Base-by-base conservation (phyloP, 2,888 invertebrate species). In the Lymantria monacha region DNA sequence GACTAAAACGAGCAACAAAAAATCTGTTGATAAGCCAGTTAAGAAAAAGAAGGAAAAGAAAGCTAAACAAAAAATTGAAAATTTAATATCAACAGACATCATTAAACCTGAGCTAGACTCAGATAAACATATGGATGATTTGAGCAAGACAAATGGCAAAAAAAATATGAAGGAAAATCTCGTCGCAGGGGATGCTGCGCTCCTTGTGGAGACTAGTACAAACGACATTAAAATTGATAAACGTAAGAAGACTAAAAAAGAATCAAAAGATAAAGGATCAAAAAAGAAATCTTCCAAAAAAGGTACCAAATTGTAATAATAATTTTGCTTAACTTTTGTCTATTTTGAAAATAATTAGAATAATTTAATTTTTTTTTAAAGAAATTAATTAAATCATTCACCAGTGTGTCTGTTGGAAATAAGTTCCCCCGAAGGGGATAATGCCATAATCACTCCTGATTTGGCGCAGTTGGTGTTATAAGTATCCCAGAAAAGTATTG, bases 211-310 rank as follows among this genome's bases (percentile, higher is more conserved):
- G 51, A 48, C 56, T 33, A 56, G 44, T 42, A 64, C 61, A 51
- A 81, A 79, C 69, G 71, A 79, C 55, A 81, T 76, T 70, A 92
- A 86, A 81, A 89, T 86, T 87, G 87, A 90, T 61, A 91, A 91
- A 76, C 86, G 81, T 67, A 92, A 87, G 78, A 91, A 88, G 76
- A 71, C 83, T 11, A 91, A 90, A 73, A 92, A 89, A 61, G 88
- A 86, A 53, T 53, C 78, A 9, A 92, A 83, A 72, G 88, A 83
- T 54, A 85, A 83, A 69, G 87, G 85, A 54, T 76, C 80, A 44
- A 91, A 87, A 71, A 90, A 83, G 80, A 92, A 79, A 77, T 78
- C 81, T 43, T 75, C 85, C 41, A 92, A 87, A 65, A 91, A 86
- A 82, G 91, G 90, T 89, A 74, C 57, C 50, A 45, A 47, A 38